Evolutionary conservation across 2,888 invertebrate genomes (phyloP), one percentile per base, ranked within the genome.

Genomic region (Sphaerophoria taeniata): DNA sequence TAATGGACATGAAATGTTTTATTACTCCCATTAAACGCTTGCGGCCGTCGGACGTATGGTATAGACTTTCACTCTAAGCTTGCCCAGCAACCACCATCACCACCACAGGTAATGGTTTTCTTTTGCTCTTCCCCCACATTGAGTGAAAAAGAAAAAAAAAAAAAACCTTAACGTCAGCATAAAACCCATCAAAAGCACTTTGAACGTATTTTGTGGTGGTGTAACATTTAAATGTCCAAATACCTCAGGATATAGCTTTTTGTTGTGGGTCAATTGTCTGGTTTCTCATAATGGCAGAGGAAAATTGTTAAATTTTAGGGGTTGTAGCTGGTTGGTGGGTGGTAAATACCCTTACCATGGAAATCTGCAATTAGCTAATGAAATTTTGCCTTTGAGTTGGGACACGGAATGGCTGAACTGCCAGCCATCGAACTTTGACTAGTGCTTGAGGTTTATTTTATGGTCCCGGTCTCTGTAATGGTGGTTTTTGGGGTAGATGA

Each of bases 1-100:
- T n/a, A 80, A 84, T 80, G 80, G 84, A 84, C 67, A 72, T 84
- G 72, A 84, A 84, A 84, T 84, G 80, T 80, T 84, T 79, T 79
- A 84, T 80, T 72, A 84, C 80, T 75, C 47, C 79, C 80, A 80
- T 84, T 80, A 80, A 84, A 69, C 5, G n/a, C n/a, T n/a, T n/a
- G n/a, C n/a, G n/a, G n/a, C n/a, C n/a, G n/a, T n/a, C n/a, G n/a
- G n/a, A n/a, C n/a, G n/a, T n/a, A n/a, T n/a, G n/a, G n/a, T n/a
- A n/a, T n/a, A 16, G 63, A 34, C 53, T 53, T 53, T 67, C n/a
- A 53, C 36, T 34, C 47, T 61, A 63, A 49, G 76, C 85, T 81
- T 81, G 36, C 4, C 36, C 3, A 16, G 16, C 5, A 16, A 49
- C 6, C 12, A n/a, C 14, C 47, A 14, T 47, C 36, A 36, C 47